Evolutionary conservation across 2,888 invertebrate genomes (phyloP).

Genomic region (Tholera decimalis): DNA sequence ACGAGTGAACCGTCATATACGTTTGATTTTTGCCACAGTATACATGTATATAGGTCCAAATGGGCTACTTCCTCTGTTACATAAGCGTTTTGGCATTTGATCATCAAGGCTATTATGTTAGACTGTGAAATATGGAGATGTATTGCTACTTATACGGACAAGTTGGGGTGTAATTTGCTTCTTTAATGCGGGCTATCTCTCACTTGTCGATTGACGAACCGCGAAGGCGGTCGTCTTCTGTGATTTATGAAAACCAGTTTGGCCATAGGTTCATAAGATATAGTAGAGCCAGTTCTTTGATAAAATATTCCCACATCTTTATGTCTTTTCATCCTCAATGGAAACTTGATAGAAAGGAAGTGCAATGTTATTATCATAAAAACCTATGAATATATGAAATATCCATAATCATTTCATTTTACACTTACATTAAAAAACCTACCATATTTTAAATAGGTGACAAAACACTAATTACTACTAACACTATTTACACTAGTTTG

Average conservation of each 20-base stretch:
- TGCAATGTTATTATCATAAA: no score
- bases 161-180: constrained; percentile 47
- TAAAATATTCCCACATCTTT: not conserved
- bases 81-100: constrained; percentile 61
- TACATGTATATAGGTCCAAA: constrained; percentile 62
- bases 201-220: constrained; percentile 39
- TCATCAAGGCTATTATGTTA: constrained; percentile 55
- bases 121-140: constrained; percentile 50
- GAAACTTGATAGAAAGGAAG: no score
- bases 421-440: no score
- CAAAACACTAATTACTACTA: no score
- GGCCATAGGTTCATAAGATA: not conserved
- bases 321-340: no score
- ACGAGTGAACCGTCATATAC: constrained; percentile 55
- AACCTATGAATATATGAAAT: no score
- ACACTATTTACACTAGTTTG: no score
- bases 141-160: constrained; percentile 53
- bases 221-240: constrained; percentile 5
- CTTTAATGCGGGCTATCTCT: constrained; percentile 37
- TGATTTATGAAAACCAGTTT: constrained; percentile 32
- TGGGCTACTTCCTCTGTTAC: constrained; percentile 69
- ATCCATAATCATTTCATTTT: no score
- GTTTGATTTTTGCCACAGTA: constrained; percentile 64
- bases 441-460: no score
- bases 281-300: not conserved